These are phyloP conservation scores for Cotesia glomerata DNA, from an alignment of 1,140 invertebrate genomes.

Conservation along the genomic window DNA sequence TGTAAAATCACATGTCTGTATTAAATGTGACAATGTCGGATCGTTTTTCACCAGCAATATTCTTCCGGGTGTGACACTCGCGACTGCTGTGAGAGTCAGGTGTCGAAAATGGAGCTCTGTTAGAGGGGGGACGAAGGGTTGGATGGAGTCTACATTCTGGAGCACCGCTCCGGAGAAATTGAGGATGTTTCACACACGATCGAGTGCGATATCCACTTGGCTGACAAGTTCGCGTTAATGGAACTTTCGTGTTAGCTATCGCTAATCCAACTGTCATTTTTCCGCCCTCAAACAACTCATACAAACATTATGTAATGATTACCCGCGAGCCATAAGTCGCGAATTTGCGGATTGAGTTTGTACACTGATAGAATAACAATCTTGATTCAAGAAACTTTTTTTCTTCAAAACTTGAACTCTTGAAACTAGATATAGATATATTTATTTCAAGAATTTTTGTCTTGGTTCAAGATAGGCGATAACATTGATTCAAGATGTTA, in stretches of 20 bases:
- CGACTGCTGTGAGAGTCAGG: slow-evolving; percentile 27
- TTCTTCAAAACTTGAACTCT: too few species aligned
- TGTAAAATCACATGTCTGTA: neutral
- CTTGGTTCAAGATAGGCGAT: too few species aligned
- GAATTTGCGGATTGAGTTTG: too few species aligned
- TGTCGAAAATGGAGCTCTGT: slow-evolving; percentile 17
- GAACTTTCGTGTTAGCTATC: slow-evolving; percentile 53
- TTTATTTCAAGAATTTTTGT: too few species aligned
- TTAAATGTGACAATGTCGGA: neutral
- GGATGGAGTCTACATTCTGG: too few species aligned
- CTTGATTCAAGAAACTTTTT: too few species aligned
- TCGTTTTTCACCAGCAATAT: slow-evolving; percentile 9
- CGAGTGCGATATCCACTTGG: slow-evolving; percentile 39
- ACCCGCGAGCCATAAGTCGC: too few species aligned
- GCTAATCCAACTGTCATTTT: slow-evolving; percentile 36
- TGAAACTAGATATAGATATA: too few species aligned
- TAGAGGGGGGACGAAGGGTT: neutral
- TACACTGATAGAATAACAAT: too few species aligned
- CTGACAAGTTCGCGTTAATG: slow-evolving; percentile 51
- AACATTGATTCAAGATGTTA: too few species aligned
- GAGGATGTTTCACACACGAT: slow-evolving; percentile 13
- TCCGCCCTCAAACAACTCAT: neutral
- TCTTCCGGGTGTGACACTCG: slow-evolving; percentile 2
- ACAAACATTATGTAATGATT: too few species aligned
- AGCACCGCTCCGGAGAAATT: neutral